Base-by-base conservation (phyloP, 2,113 vertebrate genomes). In the Bucco capensis region DNA sequence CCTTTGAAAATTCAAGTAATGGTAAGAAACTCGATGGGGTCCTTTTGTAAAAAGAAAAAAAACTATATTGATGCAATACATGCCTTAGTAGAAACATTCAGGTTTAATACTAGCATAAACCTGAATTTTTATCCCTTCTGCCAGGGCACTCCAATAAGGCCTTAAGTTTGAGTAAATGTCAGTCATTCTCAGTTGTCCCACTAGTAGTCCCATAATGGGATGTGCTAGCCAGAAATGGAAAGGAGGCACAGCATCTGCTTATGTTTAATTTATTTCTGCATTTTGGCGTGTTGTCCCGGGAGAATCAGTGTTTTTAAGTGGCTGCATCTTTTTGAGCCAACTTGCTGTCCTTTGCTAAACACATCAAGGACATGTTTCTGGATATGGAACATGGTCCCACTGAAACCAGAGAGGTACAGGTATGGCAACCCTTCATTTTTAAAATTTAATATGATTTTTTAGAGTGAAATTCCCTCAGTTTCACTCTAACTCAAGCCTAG, bases 241-340 rank as follows among this genome's bases (percentile, higher is more conserved):
- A 96, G 89, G 86, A 93, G 86, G 90, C 88, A 90, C 95, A 93
- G 90, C 95, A 95, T 96, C 94, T 95, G 93, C 89, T 95, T 95
- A 95, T 93, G 90, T 97, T 96, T 96, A 91, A 96, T 95, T 96
- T 97, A 95, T 92, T 93, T 94, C 82, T 95, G 75, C 92, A 90
- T 96, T 96, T 96, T 95, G 94, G 93, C 77, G 74, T 90, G 80
- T 83, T 93, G 90, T 94, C 95, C 92, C 47, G 6, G 53, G 91
- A 94, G 91, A 94, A 92, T 94, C 92, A 88, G 85, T 95, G 90
- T 96, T 97, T 97, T 96, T 95, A 94, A 91, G 92, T 90, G 94
- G 91, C 86, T 97, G 96, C 87, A 91, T 92, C 89, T 92, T 93
- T 95, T 95, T 83, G 70, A 92, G 95, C 92, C 93, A 95, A 94